Evolutionary conservation across 2,888 invertebrate genomes (phyloP).

Genomic region (Ophion costatus): DNA sequence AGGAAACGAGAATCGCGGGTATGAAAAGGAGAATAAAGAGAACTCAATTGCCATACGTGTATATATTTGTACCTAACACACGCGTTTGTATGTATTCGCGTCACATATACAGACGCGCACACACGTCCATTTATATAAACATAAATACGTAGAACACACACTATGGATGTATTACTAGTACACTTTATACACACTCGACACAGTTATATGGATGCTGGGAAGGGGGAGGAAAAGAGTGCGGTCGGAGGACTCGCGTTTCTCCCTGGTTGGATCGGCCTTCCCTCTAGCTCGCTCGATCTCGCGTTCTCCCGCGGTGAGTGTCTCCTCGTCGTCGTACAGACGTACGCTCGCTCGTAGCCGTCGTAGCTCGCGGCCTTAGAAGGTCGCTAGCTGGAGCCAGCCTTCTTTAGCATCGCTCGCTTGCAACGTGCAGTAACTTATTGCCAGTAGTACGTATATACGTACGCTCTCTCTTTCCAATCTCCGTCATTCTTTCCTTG

Average conservation of each 20-base stretch:
- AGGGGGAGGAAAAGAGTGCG: constrained; percentile 58
- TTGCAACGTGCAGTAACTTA: constrained; percentile 67
- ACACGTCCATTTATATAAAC: background rate
- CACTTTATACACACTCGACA: constrained; percentile 20
- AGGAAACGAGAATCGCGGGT: constrained; percentile 13
- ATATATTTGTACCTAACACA: constrained; percentile 58
- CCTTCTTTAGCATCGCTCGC: constrained; percentile 80
- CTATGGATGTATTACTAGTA: constrained; percentile 57
- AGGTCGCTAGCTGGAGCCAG: constrained; percentile 80
- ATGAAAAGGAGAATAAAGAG: constrained; percentile 52
- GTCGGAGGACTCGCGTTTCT: constrained; percentile 47
- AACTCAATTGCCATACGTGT: constrained; percentile 47
- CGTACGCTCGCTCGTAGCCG: constrained; percentile 40
- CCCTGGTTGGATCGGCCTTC: constrained; percentile 54
- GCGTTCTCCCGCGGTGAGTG: constrained; percentile 38
- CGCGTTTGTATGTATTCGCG: background rate
- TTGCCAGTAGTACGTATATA: constrained; percentile 73
- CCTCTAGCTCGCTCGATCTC: constrained; percentile 52
- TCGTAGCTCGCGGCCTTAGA: constrained; percentile 76
- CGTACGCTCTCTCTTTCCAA: constrained; percentile 66
- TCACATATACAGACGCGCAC: background rate
- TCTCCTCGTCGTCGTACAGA: constrained; percentile 41
- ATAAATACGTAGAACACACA: background rate
- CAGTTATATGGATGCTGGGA: constrained; percentile 47
- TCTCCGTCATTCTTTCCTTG: constrained; percentile 48